phyloP scores from a whole-genome alignment of 2,888 invertebrate species.

The Ditylenchus weischeri region DNA sequence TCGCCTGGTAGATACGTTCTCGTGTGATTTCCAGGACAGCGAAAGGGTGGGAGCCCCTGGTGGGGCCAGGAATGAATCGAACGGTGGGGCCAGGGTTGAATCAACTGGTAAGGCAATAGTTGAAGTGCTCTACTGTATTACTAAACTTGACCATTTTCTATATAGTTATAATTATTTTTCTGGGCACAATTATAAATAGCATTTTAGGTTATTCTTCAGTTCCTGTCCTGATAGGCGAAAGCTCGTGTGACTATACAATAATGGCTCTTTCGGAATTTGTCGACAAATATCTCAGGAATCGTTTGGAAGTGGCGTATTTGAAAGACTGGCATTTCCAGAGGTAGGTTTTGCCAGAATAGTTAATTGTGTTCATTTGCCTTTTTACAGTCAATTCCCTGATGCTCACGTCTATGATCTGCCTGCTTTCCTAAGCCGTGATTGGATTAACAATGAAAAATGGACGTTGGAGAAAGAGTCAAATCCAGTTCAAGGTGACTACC shows the following conservation, averaged over 20 bases:
- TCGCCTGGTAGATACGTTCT: no score
- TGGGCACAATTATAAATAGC: no score
- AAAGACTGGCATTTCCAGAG: conserved; percentile 55
- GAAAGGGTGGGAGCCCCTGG: no score
- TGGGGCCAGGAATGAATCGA: no score
- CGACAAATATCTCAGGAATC: conserved; percentile 23
- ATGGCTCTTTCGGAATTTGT: conserved; percentile 33
- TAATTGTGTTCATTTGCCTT: neutral
- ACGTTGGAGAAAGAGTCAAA: conserved; percentile 31
- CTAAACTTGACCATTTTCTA: no score
- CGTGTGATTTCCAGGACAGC: no score
- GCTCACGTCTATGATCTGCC: conserved; percentile 36
- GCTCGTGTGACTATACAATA: conserved; percentile 18
- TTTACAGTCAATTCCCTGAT: conserved; percentile 13
- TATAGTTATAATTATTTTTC: no score
- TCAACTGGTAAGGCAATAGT: no score
- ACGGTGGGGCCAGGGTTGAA: no score
- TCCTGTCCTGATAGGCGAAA: conserved; percentile 34
- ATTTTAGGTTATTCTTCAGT: conserved; percentile 37
- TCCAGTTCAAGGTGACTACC: conserved; percentile 70
- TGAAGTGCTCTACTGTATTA: no score
- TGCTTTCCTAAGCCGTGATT: conserved; percentile 44
- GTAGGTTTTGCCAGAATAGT: conserved; percentile 17
- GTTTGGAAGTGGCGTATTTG: conserved; percentile 34
- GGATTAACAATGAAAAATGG: conserved; percentile 49